phyloP scores from a whole-genome alignment of 2,888 invertebrate species.

The Heterodera filipjevi region DNA sequence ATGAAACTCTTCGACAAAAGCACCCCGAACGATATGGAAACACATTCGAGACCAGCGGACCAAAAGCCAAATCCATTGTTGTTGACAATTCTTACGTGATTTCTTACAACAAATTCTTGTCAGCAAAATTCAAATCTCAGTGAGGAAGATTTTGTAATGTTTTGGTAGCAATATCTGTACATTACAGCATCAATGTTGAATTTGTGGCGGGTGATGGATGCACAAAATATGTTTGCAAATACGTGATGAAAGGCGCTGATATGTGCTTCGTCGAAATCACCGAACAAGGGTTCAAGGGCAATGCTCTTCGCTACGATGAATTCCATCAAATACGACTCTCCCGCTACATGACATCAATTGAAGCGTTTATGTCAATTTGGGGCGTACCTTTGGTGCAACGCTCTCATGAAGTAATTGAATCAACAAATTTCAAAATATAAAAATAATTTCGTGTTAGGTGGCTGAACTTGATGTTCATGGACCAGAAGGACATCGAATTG shows the following conservation, averaged over 20 bases:
- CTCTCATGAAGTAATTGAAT: neutral
- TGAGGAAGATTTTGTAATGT: neutral
- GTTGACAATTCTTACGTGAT: neutral
- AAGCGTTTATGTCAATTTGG: constrained; percentile 13
- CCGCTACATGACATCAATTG: neutral
- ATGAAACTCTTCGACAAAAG: neutral
- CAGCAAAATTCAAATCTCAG: neutral
- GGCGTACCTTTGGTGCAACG: neutral
- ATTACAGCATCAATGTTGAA: constrained; percentile 12
- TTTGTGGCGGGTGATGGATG: constrained; percentile 3
- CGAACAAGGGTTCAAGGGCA: neutral
- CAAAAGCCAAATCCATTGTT: neutral
- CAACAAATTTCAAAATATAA: neutral
- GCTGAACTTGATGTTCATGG: neutral
- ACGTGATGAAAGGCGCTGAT: neutral
- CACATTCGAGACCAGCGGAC: neutral
- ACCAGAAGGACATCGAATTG: neutral
- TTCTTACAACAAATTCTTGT: neutral
- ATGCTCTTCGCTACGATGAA: neutral
- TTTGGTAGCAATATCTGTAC: neutral
- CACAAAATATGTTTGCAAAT: constrained; percentile 3
- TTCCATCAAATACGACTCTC: constrained; percentile 11
- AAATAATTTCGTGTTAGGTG: neutral
- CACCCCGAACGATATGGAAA: neutral
- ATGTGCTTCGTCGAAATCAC: neutral